These are phyloP conservation scores for Drosophila gunungcola DNA, from an alignment of 1,140 invertebrate species.

Conservation along the genomic window DNA sequence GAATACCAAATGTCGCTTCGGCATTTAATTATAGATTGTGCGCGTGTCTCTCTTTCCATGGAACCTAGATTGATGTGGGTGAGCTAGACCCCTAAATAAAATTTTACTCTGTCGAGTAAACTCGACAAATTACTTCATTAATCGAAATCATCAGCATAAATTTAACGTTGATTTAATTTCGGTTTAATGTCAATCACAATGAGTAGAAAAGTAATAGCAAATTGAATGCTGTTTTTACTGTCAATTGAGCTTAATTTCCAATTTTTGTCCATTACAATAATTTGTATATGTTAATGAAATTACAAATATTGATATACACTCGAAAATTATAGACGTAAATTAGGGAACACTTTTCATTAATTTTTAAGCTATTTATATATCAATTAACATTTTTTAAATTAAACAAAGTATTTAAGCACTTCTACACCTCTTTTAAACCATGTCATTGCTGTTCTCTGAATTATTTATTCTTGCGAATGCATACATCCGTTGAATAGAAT, in stretches of 20 bases:
- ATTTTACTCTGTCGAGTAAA: conserved; percentile 23
- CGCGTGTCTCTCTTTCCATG: background rate
- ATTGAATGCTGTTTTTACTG: background rate
- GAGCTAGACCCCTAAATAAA: conserved; percentile 20
- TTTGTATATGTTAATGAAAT: background rate
- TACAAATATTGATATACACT: background rate
- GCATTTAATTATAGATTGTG: conserved; percentile 42
- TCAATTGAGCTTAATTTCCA: conserved; percentile 9
- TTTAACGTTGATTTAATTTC: conserved; percentile 8
- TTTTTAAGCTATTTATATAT: no score
- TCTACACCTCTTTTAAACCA: background rate
- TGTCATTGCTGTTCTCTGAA: background rate
- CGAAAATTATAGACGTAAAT: no score
- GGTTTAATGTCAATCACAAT: conserved; percentile 1
- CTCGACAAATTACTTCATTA: conserved; percentile 43
- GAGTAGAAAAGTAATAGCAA: background rate
- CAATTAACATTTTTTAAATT: background rate
- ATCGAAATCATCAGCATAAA: conserved; percentile 17
- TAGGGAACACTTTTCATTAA: no score
- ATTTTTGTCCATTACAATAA: background rate
- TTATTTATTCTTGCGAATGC: conserved; percentile 27
- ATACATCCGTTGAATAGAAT: conserved; percentile 4
- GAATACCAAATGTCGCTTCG: conserved; percentile 5
- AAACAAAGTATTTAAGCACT: background rate
- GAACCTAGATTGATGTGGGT: conserved; percentile 19